Conservation (phyloP, 2,888 invertebrate genomes). For the Penaeus monodon region DNA sequence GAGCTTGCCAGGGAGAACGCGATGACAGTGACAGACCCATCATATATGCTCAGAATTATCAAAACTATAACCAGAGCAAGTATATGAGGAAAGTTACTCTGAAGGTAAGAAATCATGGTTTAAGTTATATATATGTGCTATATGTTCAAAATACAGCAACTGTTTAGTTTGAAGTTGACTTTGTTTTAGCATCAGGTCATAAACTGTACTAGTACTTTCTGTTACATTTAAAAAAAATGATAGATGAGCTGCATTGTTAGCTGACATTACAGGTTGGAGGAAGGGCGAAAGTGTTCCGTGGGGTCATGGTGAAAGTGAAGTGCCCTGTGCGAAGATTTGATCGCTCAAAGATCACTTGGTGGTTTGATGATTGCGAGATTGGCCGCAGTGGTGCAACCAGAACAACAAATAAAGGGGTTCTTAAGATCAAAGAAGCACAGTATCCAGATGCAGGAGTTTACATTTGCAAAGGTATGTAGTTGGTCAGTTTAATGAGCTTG, state of each 20-base stretch:
- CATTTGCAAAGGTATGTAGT: slow-evolving; percentile 79
- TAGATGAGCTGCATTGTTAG: too few species aligned
- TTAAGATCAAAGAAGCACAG: slow-evolving; percentile 85
- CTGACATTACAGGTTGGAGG: slow-evolving; percentile 84
- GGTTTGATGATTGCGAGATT: slow-evolving; percentile 44
- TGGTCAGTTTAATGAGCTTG: background rate
- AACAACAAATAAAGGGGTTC: slow-evolving; percentile 87
- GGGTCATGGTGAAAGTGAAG: slow-evolving; percentile 91
- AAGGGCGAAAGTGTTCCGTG: slow-evolving; percentile 88
- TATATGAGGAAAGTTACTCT: slow-evolving; percentile 78
- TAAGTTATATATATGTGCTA: slow-evolving; percentile 68
- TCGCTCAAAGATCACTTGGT: slow-evolving; percentile 69
- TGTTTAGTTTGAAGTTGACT: too few species aligned
- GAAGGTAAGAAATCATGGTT: slow-evolving; percentile 41
- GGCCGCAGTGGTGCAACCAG: slow-evolving; percentile 74
- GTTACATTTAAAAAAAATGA: too few species aligned
- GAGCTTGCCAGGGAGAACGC: slow-evolving; percentile 67
- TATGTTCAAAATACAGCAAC: slow-evolving; percentile 69
- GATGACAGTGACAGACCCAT: slow-evolving; percentile 74
- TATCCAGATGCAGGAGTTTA: slow-evolving; percentile 87
- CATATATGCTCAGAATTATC: slow-evolving; percentile 82
- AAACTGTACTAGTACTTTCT: too few species aligned
- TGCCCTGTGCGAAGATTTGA: slow-evolving; percentile 87
- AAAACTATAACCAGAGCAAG: slow-evolving; percentile 85
- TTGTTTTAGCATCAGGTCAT: too few species aligned